These are phyloP conservation scores for Scomber japonicus DNA, from an alignment of 2,113 vertebrate species.

Conservation along the genomic window DNA sequence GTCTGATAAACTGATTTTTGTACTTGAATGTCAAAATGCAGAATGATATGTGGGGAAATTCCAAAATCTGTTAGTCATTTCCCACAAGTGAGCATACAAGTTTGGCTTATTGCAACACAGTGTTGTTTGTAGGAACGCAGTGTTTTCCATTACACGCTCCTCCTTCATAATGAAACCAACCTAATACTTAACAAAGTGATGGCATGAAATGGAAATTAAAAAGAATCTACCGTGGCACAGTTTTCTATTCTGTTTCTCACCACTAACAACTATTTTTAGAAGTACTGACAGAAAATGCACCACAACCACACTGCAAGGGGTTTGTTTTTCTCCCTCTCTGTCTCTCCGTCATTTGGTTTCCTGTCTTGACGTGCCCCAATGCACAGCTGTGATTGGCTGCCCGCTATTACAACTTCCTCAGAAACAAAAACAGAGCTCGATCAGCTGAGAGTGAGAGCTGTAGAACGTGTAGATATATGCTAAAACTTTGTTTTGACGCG, in stretches of 20 bases:
- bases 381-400: constrained; percentile 67
- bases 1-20: neutral
- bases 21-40: neutral
- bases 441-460: constrained; percentile 53
- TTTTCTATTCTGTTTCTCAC: neutral
- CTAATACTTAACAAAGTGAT: neutral
- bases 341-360: constrained; percentile 43
- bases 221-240: neutral
- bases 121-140: constrained; percentile 6
- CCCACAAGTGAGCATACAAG: constrained; percentile 1
- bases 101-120: constrained; percentile 40
- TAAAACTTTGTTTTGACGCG: constrained; percentile 6
- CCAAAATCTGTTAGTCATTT: constrained; percentile 48
- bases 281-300: neutral
- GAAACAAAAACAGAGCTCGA: constrained; percentile 68
- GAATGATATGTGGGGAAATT: constrained; percentile 46
- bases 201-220: neutral
- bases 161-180: constrained; percentile 3
- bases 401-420: constrained; percentile 68
- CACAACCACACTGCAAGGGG: neutral
- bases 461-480: neutral
- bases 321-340: neutral
- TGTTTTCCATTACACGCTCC: neutral
- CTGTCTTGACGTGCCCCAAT: constrained; percentile 57
- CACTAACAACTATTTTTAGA: constrained; percentile 11